Base-by-base conservation (phyloP, 1,140 invertebrate species). In the Agrilus planipennis region DNA sequence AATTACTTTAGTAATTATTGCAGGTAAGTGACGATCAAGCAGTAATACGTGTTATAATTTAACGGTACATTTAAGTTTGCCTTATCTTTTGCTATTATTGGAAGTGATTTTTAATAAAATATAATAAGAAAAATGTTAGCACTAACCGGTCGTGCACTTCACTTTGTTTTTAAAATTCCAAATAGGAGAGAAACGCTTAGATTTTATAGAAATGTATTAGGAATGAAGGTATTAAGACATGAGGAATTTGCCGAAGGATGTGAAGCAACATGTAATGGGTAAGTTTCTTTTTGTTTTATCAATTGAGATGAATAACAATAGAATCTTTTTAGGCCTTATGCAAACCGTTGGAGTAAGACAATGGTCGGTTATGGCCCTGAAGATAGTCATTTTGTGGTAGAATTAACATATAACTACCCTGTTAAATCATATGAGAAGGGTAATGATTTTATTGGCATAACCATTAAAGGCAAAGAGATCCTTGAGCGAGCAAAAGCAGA, bases 301-400 rank as follows among this genome's bases (percentile, higher is more conserved):
- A 25, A 25, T 5, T 25, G 12, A 11, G 15, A 31, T 10, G 5
- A 10, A 5, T 31, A 10, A 15, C 29, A 31, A 31, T 31, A 20
- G 6, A 17, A 34, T 34, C 48, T 60, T 69, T 63, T 34, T 55
- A 90, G 89, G 27, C 91, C 91, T 12, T 98, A 96, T 68, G 87
- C 89, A 58, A 93, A 92, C 50, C 81, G 87, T 49, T 99, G 95
- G 95, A 95, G 89, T 56, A 99, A 99, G 69, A 97, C 95, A 0
- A 99, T 99, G 94, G 76, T 98, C 32, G 95, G 94, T 9, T 99
- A 95, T 73, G 94, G 94, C 1, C 77, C 84, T 6, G 95, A 99
- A 68, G 85, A 93, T 54, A 73, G 75, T 35, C 86, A 97, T 65
- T 99, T 98, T 76, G 93, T 95, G 3, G 70, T 96, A 21, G 95